A percentile compares a stretch with the other conserved stretches of the same genome.
These are phyloP conservation scores for Siderastrea siderea DNA, from an alignment of 92 coral and sea anemone species.

Conservation along the genomic window DNA sequence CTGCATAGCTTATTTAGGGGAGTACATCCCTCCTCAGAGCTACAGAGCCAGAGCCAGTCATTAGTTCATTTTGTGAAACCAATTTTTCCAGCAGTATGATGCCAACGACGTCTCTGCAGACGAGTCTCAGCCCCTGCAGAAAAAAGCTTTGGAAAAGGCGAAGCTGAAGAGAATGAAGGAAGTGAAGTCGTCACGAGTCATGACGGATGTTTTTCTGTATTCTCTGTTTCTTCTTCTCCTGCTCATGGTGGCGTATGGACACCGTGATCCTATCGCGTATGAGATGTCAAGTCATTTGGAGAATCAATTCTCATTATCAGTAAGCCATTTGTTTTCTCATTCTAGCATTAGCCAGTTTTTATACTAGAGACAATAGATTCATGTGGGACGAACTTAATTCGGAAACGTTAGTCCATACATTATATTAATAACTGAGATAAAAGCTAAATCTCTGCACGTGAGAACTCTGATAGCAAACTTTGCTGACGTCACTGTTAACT, in stretches of 20 bases:
- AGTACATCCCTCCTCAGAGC: too few species aligned
- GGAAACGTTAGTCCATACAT: too few species aligned
- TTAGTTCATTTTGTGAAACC: neutral
- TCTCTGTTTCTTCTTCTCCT: slow-evolving; percentile 76
- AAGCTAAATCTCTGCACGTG: too few species aligned
- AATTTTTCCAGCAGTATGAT: neutral
- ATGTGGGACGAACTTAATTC: neutral
- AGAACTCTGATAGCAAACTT: too few species aligned
- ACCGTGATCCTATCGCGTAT: slow-evolving; percentile 85
- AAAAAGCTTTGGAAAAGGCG: slow-evolving; percentile 64
- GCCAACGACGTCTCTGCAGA: neutral
- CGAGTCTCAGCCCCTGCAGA: slow-evolving; percentile 54
- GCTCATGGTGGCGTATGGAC: slow-evolving; percentile 87
- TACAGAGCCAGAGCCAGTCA: neutral
- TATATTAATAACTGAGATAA: too few species aligned
- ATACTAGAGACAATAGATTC: neutral
- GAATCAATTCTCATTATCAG: slow-evolving; percentile 42
- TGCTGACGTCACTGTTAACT: too few species aligned
- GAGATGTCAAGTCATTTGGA: slow-evolving; percentile 74
- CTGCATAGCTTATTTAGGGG: too few species aligned
- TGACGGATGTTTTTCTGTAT: slow-evolving; percentile 79
- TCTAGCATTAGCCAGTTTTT: neutral
- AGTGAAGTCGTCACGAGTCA: slow-evolving; percentile 74
- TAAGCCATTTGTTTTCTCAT: slow-evolving; percentile 7
- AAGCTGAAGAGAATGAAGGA: slow-evolving; percentile 78